Conservation (phyloP, 2,888 invertebrate species). For the Sarcophaga carnaria region DNA sequence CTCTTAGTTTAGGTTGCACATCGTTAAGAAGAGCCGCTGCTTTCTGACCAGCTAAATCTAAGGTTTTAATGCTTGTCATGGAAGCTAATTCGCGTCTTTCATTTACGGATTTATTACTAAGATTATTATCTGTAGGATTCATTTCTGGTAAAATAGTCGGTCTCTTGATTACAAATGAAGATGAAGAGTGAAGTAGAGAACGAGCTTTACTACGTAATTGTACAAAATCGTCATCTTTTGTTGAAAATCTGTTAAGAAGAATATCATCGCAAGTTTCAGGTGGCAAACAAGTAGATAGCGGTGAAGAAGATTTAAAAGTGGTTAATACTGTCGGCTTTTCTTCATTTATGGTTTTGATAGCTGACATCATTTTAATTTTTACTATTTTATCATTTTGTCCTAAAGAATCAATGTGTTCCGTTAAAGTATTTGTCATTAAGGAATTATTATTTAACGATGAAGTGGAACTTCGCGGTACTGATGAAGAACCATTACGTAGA, state of each 20-base stretch:
- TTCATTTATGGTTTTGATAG: conserved; percentile 30
- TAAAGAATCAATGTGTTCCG: conserved; percentile 38
- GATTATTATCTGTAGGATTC: conserved; percentile 77
- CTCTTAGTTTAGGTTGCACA: conserved; percentile 81
- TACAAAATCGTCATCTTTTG: conserved; percentile 51
- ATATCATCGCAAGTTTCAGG: conserved; percentile 68
- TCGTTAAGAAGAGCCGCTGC: conserved; percentile 81
- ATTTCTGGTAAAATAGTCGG: conserved; percentile 76
- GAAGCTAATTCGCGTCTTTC: neutral
- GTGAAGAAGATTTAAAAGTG: conserved; percentile 73
- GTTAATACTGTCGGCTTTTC: conserved; percentile 70
- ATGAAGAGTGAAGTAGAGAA: conserved; percentile 77
- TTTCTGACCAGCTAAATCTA: conserved; percentile 71
- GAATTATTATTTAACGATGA: neutral
- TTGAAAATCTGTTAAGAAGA: conserved; percentile 74
- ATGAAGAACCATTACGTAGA: conserved; percentile 21
- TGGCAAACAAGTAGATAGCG: conserved; percentile 20
- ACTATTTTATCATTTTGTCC: conserved; percentile 41
- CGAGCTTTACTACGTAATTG: conserved; percentile 71
- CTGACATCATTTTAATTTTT: conserved; percentile 66
- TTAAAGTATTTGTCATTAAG: conserved; percentile 46
- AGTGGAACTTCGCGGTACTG: conserved; percentile 63
- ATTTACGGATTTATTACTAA: conserved; percentile 74
- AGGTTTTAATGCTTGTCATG: conserved; percentile 43
- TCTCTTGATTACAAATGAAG: conserved; percentile 81